Evolutionary conservation across 2,113 vertebrate genomes (phyloP), one percentile per base, ranked within the genome.

Genomic region (Microcebus griseorufus): DNA sequence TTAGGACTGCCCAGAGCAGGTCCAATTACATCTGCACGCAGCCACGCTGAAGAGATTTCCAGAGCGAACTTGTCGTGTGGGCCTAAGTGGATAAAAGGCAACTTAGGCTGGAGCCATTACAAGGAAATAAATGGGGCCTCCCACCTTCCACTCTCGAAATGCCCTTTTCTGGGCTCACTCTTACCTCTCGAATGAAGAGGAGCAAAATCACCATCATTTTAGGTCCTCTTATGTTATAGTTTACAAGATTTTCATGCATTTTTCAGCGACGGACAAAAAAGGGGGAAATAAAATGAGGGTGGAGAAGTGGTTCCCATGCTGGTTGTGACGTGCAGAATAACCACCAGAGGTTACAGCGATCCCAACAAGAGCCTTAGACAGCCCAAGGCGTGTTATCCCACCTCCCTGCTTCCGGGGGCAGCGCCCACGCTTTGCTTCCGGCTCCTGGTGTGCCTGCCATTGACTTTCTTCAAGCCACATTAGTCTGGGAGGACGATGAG

Each of bases 1-100:
- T 99, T 99, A 99, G 90, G 92, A 92, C 96, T 98, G 97, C 95
- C 97, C 96, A 98, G 97, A 98, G 88, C 95, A 95, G 96, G 96
- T 98, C 98, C 82, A 94, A 98, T 98, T 99, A 95, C 96, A 97
- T 98, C 96, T 98, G 94, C 97, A 97, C 64, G 88, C 97, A 98
- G 96, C 96, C 97, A 98, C 97, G 95, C 88, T 97, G 97, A 97
- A 73, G 73, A 98, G 97, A 96, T 98, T 98, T 98, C 97, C 98
- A 98, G 98, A 97, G 87, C 70, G 96, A 98, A 97, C 92, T 97
- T 94, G 98, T 67, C 76, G 3, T 94, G 76, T 97, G 98, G 97
- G 88, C 29, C 97, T 97, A 95, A 97, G 89, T 95, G 87, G 91
- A 97, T 98, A 97, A 98, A 97, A 98, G 92, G 34, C 92, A 98